A percentile compares a stretch with the other conserved stretches of the same genome.
These are phyloP conservation scores for Pristis pectinata DNA, from an alignment of 2,797 vertebrate species.

Conservation along the genomic window DNA sequence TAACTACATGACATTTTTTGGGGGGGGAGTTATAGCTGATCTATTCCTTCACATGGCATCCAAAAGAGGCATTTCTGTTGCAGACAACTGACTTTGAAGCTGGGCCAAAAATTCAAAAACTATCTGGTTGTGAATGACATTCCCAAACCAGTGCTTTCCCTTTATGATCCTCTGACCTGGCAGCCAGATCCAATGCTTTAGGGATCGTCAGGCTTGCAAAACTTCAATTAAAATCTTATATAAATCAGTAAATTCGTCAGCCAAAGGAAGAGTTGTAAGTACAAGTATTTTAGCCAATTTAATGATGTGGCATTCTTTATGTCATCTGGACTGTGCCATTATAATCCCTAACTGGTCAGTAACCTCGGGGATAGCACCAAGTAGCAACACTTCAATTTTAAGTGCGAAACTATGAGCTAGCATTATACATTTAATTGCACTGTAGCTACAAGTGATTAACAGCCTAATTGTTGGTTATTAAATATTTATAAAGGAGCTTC, in stretches of 20 bases:
- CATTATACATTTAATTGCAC: constrained; percentile 30
- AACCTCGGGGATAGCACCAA: neutral
- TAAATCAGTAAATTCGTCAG: neutral
- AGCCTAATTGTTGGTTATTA: constrained; percentile 31
- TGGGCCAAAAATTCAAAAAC: neutral
- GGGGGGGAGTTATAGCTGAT: neutral
- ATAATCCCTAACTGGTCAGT: neutral
- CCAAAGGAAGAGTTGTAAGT: neutral
- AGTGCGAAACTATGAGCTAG: constrained; percentile 22
- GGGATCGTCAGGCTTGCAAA: neutral
- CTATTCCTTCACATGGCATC: neutral
- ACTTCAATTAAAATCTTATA: neutral
- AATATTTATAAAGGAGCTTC: constrained; percentile 34
- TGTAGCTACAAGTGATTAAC: constrained; percentile 30
- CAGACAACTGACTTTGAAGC: neutral
- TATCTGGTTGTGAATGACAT: neutral
- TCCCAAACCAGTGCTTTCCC: neutral
- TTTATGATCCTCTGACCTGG: neutral
- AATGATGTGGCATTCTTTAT: neutral
- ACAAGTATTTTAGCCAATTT: neutral
- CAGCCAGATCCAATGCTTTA: neutral
- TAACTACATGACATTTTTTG: neutral
- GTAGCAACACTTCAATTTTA: constrained; percentile 23
- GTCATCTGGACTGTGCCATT: neutral
- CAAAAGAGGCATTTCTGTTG: neutral